phyloP scores from a whole-genome alignment of 2,113 vertebrate species.

The Rhinichthys klamathensis region DNA sequence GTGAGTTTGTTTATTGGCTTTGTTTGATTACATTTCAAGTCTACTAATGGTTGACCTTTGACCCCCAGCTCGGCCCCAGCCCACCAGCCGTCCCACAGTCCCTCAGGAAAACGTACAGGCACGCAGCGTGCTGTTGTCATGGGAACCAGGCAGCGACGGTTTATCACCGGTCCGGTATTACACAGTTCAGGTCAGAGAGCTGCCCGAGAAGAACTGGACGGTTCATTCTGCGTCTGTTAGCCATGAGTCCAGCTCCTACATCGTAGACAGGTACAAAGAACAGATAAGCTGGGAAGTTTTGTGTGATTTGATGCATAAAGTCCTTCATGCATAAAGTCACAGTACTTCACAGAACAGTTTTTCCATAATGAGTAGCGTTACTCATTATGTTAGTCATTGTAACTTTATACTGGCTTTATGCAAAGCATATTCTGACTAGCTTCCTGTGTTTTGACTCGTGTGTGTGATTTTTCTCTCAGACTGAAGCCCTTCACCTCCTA shows the following conservation, averaged over 20 bases:
- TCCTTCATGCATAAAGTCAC: not conserved
- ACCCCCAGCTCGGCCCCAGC: slow-evolving; percentile 84
- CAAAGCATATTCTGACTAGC: not conserved
- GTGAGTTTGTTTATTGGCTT: not conserved
- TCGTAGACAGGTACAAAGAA: slow-evolving; percentile 83
- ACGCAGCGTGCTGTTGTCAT: slow-evolving; percentile 88
- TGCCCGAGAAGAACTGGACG: slow-evolving; percentile 86
- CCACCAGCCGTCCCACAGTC: slow-evolving; percentile 84
- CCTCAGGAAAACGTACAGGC: slow-evolving; percentile 79
- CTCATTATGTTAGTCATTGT: not conserved
- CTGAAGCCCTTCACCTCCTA: slow-evolving; percentile 97
- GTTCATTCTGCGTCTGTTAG: slow-evolving; percentile 85
- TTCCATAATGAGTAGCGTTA: not conserved
- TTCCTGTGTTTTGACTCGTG: not conserved
- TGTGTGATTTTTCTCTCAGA: slow-evolving; percentile 69
- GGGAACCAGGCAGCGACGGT: slow-evolving; percentile 95
- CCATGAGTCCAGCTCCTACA: slow-evolving; percentile 84
- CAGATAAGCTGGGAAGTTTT: not conserved
- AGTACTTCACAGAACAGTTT: not conserved
- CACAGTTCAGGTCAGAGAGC: slow-evolving; percentile 89
- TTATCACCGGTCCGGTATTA: slow-evolving; percentile 95
- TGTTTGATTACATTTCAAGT: not conserved
- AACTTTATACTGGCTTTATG: not conserved
- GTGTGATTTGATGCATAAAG: not conserved
- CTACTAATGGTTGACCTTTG: slow-evolving; percentile 51